phyloP scores from a whole-genome alignment of 1,140 invertebrate genomes.

The Achroia grisella region DNA sequence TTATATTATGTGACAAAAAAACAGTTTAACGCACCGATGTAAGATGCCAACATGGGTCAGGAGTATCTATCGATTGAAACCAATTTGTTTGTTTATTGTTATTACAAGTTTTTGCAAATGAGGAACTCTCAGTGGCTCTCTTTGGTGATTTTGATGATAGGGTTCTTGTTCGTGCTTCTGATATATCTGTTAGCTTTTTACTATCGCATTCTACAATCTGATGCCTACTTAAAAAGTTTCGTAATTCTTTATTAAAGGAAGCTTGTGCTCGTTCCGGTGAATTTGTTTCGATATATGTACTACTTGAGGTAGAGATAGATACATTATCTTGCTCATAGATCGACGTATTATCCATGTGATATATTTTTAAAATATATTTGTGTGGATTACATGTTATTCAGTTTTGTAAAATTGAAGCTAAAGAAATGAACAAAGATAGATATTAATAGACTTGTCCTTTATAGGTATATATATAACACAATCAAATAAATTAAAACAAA shows the following conservation, averaged over 20 bases:
- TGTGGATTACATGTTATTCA: neutral
- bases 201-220: slow-evolving; percentile 1
- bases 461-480: too few relatives aligned
- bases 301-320: neutral
- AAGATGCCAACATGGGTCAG: slow-evolving; percentile 18
- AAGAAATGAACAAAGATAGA: neutral
- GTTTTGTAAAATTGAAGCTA: neutral
- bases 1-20: too few relatives aligned
- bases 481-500: too few relatives aligned
- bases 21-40: slow-evolving; percentile 15
- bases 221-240: neutral
- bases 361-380: too few relatives aligned
- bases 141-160: too few relatives aligned
- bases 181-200: neutral
- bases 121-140: too few relatives aligned
- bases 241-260: neutral
- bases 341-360: neutral
- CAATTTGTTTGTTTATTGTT: neutral
- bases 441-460: too few relatives aligned
- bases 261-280: neutral
- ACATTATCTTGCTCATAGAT: too few relatives aligned
- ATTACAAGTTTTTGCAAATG: too few relatives aligned
- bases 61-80: neutral
- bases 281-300: neutral
- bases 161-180: too few relatives aligned